A percentile compares a stretch with the other conserved stretches of the same genome.
phyloP scores from a whole-genome alignment of 1,140 invertebrate genomes.

The Choristoneura fumiferana region DNA sequence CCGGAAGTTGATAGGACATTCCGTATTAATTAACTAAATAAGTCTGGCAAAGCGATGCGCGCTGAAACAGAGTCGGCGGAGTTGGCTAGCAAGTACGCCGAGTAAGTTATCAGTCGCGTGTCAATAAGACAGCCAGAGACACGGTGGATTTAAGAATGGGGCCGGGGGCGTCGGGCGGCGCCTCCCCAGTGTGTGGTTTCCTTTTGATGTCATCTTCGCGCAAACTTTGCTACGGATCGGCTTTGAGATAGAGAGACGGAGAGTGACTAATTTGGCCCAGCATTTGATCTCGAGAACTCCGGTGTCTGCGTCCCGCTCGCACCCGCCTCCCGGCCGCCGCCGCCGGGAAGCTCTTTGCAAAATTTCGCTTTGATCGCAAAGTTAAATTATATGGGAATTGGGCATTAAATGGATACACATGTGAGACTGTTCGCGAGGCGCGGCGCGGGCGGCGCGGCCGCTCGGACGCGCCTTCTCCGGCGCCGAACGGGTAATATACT shows the following conservation, averaged over 20 bases:
- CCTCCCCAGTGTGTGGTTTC: slow-evolving; percentile 77
- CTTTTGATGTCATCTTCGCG: slow-evolving; percentile 79
- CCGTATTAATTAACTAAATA: slow-evolving; percentile 78
- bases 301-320: slow-evolving; percentile 66
- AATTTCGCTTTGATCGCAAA: slow-evolving; percentile 78
- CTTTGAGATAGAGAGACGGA: slow-evolving; percentile 78
- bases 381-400: slow-evolving; percentile 79
- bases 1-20: slow-evolving; percentile 71
- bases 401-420: slow-evolving; percentile 78
- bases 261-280: slow-evolving; percentile 79
- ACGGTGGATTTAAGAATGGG: slow-evolving; percentile 68
- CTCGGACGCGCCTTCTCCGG: slow-evolving; percentile 33
- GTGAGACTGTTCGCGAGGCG: slow-evolving; percentile 44
- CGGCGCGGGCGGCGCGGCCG: slow-evolving; percentile 23
- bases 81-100: slow-evolving; percentile 52
- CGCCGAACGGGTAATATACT: slow-evolving; percentile 43
- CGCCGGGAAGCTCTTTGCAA: slow-evolving; percentile 75
- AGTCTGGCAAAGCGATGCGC: slow-evolving; percentile 65
- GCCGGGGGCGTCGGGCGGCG: slow-evolving; percentile 54
- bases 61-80: slow-evolving; percentile 49
- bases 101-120: slow-evolving; percentile 72
- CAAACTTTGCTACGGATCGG: slow-evolving; percentile 79
- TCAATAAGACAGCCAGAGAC: slow-evolving; percentile 73
- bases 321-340: slow-evolving; percentile 60
- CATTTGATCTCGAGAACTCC: slow-evolving; percentile 74